These are phyloP conservation scores for Actinostola sp. DNA, from an alignment of 92 coral and sea anemone species.

Conservation along the genomic window DNA sequence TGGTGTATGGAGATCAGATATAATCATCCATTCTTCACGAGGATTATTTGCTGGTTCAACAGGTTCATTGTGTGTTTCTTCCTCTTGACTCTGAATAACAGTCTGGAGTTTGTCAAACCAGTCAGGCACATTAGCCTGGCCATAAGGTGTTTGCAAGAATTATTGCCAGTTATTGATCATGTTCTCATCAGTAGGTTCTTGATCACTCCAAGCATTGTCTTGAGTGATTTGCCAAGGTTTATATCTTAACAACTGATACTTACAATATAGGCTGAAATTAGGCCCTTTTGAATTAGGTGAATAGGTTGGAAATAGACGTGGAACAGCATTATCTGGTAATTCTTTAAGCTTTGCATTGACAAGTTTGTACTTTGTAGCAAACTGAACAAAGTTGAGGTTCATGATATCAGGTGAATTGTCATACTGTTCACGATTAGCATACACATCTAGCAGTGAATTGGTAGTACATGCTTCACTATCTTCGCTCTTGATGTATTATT, in stretches of 20 bases:
- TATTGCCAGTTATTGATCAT: constrained; percentile 48
- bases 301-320: constrained; percentile 58
- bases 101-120: constrained; percentile 64
- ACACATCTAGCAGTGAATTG: constrained; percentile 55
- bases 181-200: constrained; percentile 48
- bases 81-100: constrained; percentile 56
- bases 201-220: constrained; percentile 59
- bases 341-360: constrained; percentile 35
- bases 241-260: constrained; percentile 53
- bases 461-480: constrained; percentile 11
- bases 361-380: constrained; percentile 44
- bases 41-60: constrained; percentile 18
- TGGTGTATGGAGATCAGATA: constrained; percentile 46
- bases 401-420: constrained; percentile 15
- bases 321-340: constrained; percentile 48
- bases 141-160: constrained; percentile 61
- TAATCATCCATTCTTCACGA: constrained; percentile 78
- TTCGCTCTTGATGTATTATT: background rate
- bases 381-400: constrained; percentile 30
- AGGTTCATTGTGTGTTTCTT: constrained; percentile 25
- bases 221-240: constrained; percentile 60
- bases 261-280: constrained; percentile 44
- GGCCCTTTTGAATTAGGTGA: constrained; percentile 52
- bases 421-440: constrained; percentile 54
- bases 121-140: constrained; percentile 51